Evolutionary conservation across 1,140 invertebrate genomes (phyloP), one percentile per base, ranked within the genome.

Genomic region (Micrasema longulum): DNA sequence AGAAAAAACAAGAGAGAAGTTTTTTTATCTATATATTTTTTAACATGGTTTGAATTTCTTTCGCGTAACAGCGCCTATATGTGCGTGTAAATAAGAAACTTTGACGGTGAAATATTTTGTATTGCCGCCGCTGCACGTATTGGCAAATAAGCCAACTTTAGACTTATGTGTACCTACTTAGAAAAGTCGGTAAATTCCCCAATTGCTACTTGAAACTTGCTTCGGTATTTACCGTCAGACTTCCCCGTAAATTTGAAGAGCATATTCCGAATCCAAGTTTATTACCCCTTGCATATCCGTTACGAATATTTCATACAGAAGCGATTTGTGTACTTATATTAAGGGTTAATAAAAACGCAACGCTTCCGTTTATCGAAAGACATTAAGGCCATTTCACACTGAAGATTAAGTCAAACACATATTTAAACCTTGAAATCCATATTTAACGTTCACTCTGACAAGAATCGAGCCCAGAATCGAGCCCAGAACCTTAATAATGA

Each of bases 151-250:
- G 62, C 63, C 35, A 72, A 72, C 62, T 72, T 72, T 72, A 72
- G 60, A 55, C 62, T 66, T 64, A 71, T 64, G 48, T 41, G 35
- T 31, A 48, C 36, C 57, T 64, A 66, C 70, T 72, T 72, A 69
- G 23, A 69, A 75, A 75, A 75, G 60, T 75, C 70, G 12, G 67
- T 38, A 53, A 72, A 75, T 75, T 74, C 71, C 65, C 73, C 73
- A 63, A 71, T 69, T 75, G 63, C 70, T 68, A 57, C 74, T 75
- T 68, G 65, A 72, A 75, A 75, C 43, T 75, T 75, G 55, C 55
- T 50, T 72, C 64, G 18, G 66, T 72, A 72, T 75, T 75, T 75
- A 75, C 74, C 36, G 74, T 41, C 50, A 57, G 70, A 70, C 48
- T 70, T 66, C 23, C n/a, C 35, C 55, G 57, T 72, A 75, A 75